Evolutionary conservation across 1,140 invertebrate genomes (phyloP).

Genomic region (Bactericera cockerelli): DNA sequence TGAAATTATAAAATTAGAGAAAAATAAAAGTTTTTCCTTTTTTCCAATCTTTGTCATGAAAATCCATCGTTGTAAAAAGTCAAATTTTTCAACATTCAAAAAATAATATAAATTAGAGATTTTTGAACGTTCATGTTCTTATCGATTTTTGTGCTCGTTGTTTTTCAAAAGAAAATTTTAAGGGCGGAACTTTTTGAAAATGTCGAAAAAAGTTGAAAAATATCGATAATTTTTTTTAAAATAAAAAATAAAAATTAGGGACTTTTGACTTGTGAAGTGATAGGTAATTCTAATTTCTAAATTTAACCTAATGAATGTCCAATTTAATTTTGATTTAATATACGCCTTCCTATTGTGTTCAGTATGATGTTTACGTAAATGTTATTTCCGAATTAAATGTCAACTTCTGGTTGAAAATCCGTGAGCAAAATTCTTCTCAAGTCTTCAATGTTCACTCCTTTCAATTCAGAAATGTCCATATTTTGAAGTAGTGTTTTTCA

Average conservation of each 20-base stretch:
- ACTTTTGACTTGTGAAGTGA: neutral
- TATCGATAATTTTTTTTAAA: neutral
- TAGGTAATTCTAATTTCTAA: no score
- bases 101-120: no score
- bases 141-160: constrained; percentile 8
- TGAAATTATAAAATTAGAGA: no score
- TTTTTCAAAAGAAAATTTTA: neutral
- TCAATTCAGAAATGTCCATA: no score
- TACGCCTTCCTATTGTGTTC: neutral
- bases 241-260: neutral
- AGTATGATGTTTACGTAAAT: neutral
- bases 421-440: no score
- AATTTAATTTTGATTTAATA: neutral
- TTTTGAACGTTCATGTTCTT: neutral
- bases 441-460: no score
- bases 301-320: no score
- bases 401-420: neutral
- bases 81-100: no score
- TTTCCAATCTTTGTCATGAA: no score
- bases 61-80: no score
- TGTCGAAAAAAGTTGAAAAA: neutral
- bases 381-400: no score
- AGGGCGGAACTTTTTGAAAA: constrained; percentile 6
- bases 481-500: neutral
- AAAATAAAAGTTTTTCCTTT: no score